Base-by-base conservation (phyloP, 1,140 invertebrate genomes). In the Drosophila repleta region DNA sequence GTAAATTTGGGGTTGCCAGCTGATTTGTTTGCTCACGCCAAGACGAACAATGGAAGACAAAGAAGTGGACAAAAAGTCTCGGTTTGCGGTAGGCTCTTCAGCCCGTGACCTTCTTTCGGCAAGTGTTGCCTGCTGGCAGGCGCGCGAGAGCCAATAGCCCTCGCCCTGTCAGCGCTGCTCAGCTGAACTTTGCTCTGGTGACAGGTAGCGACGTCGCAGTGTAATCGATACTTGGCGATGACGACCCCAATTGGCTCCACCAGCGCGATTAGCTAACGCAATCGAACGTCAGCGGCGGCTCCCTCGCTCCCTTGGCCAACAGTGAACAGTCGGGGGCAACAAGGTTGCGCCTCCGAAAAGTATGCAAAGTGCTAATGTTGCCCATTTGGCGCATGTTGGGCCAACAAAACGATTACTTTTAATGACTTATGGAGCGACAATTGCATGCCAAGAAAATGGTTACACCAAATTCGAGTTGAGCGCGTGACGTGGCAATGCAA, bases 321-420 rank as follows among this genome's bases (percentile, higher is more conserved):
- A 35, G 2, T 13, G n/a, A n/a, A n/a, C n/a, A n/a, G 10, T 37
- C 11, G 4, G 8, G n/a, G 77, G 77, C 76, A 85, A 69, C 81
- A 85, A 85, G 81, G 81, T 87, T 85, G 82, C 60, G 69, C 66
- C 69, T 17, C 61, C 64, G 51, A 74, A 81, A 70, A 69, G 45
- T 70, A 74, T 69, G 74, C 77, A 49, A 78, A 87, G 82, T 85
- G 82, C 82, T 85, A 85, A 85, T 85, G 78, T 51, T 82, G 70
- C 43, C 83, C 70, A 85, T 88, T 85, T 82, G 82, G 74, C 69
- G 78, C 79, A 88, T 88, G 82, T 87, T 62, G 60, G 75, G n/a
- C 78, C 83, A 89, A 87, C 82, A 87, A 87, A 87, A 87, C 82
- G 82, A 87, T 87, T 87, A 87, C 82, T 79, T 87, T 88, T 87